Percentiles rank a stretch among this genome's conserved stretches.
Conservation (phyloP, 2,797 vertebrate species). For the Atherinosoma microstoma region DNA sequence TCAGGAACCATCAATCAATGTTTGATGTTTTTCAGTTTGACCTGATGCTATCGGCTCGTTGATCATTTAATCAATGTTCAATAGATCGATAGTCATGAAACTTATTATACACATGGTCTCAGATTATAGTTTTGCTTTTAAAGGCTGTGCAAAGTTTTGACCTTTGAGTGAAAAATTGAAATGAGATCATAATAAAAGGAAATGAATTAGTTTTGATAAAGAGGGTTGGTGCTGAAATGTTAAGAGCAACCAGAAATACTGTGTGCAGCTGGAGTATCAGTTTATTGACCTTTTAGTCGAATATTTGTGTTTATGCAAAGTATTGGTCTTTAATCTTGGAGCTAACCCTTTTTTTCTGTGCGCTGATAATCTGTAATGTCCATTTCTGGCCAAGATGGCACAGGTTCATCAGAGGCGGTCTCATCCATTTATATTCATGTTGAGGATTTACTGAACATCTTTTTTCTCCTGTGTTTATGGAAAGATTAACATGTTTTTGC, state of each 20-base stretch:
- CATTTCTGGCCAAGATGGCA: slow-evolving; percentile 70
- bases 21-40: no score
- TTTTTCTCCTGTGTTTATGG: slow-evolving; percentile 58
- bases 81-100: no score
- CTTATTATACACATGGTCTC: neutral
- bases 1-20: no score
- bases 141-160: neutral
- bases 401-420: slow-evolving; percentile 58
- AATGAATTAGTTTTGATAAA: neutral
- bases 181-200: neutral
- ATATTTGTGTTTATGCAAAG: slow-evolving; percentile 12
- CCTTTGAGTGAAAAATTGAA: neutral
- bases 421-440: slow-evolving; percentile 77
- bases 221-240: neutral
- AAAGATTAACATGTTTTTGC: slow-evolving; percentile 59
- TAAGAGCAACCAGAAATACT: slow-evolving; percentile 1
- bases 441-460: slow-evolving; percentile 73
- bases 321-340: slow-evolving; percentile 55
- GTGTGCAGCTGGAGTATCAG: neutral
- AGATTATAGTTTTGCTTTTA: neutral
- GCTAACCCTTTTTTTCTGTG: slow-evolving; percentile 14
- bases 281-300: neutral
- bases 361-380: slow-evolving; percentile 81
- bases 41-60: no score
- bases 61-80: no score